Base-by-base conservation (phyloP, 2,888 invertebrate genomes). In the Fragum whitleyi region DNA sequence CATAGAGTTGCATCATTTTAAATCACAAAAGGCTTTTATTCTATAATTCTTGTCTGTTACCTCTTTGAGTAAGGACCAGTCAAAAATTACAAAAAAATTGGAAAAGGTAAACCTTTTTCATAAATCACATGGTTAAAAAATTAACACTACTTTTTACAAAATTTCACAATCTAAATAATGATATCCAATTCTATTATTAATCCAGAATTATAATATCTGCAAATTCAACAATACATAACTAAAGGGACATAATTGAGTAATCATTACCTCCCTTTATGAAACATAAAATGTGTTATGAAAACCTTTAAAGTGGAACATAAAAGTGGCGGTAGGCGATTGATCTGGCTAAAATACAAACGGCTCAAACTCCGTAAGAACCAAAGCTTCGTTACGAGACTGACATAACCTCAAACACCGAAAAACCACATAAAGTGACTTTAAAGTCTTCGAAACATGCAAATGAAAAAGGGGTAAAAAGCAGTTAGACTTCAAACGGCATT, bases 401-500 rank as follows among this genome's bases (percentile, higher is more conserved):
- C 11, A 32, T 61, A 61, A 61, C 61, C 61, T 61, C 61, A 61
- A 61, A 61, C 29, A 16, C 61, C 32, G 32, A 32, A 61, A 32
- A 61, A 61, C 61, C 61, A 29, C 61, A 61, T 61, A 61, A 61
- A 61, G 61, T 61, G 6, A 1, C 61, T 61, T 61, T 61, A 61
- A 61, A 61, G 32, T 28, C 29, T 29, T 32, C n/a, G 32, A 32
- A 61, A 61, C 61, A 61, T 61, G 61, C 32, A 61, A 61, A 61
- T 61, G 61, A 61, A 61, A 61, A 29, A 32, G 32, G 61, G 61
- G 61, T 29, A 32, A 61, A 61, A 61, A 61, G 32, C 32, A 32
- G 61, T 61, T 32, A 19, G 29, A 61, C 61, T 61, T 61, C 61
- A 61, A 61, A 61, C 29, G 29, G 32, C 61, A 61, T 61, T 61